Base-by-base conservation (phyloP, 1,140 invertebrate species). In the Gonatopus flavifemur region DNA sequence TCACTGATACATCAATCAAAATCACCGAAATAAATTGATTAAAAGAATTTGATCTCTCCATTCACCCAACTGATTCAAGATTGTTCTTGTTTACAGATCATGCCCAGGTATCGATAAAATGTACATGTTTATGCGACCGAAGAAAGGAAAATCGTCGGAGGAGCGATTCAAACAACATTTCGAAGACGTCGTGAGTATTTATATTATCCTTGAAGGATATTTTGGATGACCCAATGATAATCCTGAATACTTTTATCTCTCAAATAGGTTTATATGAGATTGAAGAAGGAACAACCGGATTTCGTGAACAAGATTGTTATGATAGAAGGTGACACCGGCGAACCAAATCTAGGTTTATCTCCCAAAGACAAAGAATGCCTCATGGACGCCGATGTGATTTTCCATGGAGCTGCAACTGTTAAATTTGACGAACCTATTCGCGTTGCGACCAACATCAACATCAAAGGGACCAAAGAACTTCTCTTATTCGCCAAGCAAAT, bases 391-490 rank as follows among this genome's bases (percentile, higher is more conserved):
- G 49, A 84, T 19, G 77, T 94, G 36, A 84, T 96, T n/a, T 91
- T 96, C 69, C 92, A 96, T 65, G 86, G 83, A 4, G 94, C 93
- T 2, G 94, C 93, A 0, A 93, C 90, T n/a, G 84, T 96, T 8
- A 86, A 88, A 64, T 96, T 96, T 72, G 88, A 93, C 69, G 93
- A 93, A 71, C 82, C 84, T 35, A 70, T 96, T 13, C 83, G 85
- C 64, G 43, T 67, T n/a, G 80, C 84, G 0, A 75, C 83, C 16
- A 75, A 80, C 21, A 83, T 84, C 20, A 88, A 88, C 59, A 78
- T 87, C 1, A 72, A 76, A 40, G 84, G 82, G 8, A 84, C 83
- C 0, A 82, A 82, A 52, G 76, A 83, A 30, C 64, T 88, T 19
- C 46, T 87, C 3, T 64, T 81, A 30, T 72, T 87, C 22, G 81